phyloP scores from a whole-genome alignment of 2,113 vertebrate genomes.

The Xenopus borealis region DNA sequence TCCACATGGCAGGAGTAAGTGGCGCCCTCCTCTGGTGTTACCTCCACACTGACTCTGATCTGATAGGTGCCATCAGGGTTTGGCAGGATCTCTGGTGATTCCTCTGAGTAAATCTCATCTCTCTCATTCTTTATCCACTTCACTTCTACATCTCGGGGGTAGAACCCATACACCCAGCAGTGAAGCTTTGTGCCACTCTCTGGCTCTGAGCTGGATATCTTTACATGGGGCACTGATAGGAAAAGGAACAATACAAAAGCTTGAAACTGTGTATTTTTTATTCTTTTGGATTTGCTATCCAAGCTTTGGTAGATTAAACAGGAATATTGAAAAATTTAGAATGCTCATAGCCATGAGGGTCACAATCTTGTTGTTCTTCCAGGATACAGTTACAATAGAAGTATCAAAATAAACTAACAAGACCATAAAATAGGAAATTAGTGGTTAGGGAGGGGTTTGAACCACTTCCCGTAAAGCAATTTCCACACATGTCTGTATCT shows the following conservation, averaged over 20 bases:
- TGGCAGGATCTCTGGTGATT: background rate
- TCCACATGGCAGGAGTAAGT: slow-evolving; percentile 12
- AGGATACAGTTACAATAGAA: no score
- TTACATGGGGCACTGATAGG: background rate
- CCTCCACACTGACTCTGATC: background rate
- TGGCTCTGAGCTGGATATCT: background rate
- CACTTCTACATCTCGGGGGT: slow-evolving; percentile 22
- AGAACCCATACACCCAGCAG: slow-evolving; percentile 14
- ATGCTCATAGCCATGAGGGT: no score
- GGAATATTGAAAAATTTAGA: no score
- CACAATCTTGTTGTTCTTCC: no score
- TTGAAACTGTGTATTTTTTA: no score
- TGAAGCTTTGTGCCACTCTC: background rate
- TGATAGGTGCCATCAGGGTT: slow-evolving; percentile 7
- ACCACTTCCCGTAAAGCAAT: no score
- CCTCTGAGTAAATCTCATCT: slow-evolving; percentile 1
- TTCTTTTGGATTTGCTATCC: no score
- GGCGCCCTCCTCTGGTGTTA: background rate
- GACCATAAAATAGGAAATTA: no score
- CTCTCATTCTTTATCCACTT: slow-evolving; percentile 3
- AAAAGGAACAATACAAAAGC: background rate
- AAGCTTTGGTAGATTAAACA: no score
- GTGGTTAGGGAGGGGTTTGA: no score
- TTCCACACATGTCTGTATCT: no score
- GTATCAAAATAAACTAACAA: no score